A percentile compares a stretch with the other conserved stretches of the same genome.
These are phyloP conservation scores for Drosophila mauritiana DNA, from an alignment of 1,140 invertebrate genomes.

Conservation along the genomic window DNA sequence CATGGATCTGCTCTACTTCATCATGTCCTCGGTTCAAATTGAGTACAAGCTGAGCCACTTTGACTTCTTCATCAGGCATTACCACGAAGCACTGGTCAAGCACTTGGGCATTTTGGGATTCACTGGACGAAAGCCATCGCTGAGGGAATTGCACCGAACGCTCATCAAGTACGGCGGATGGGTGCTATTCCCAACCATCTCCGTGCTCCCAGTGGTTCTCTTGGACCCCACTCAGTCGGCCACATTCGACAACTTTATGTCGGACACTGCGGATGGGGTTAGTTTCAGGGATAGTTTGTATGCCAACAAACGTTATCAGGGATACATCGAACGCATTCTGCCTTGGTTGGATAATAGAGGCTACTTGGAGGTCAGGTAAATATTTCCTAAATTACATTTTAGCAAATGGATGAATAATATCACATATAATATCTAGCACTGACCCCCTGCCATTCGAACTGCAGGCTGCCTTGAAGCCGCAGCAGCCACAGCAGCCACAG, in stretches of 20 bases:
- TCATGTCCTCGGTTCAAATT: slow-evolving; percentile 65
- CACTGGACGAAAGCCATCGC: slow-evolving; percentile 32
- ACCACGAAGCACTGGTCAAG: slow-evolving; percentile 65
- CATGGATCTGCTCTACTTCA: slow-evolving; percentile 65
- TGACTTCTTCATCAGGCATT: slow-evolving; percentile 67
- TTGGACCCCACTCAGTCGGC: slow-evolving; percentile 57
- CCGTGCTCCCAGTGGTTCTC: slow-evolving; percentile 62
- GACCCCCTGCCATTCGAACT: neutral
- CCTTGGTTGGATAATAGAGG: slow-evolving; percentile 77
- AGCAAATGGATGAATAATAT: too few species aligned
- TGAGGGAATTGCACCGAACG: slow-evolving; percentile 60
- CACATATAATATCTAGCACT: neutral
- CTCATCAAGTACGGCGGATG: slow-evolving; percentile 53
- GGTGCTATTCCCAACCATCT: slow-evolving; percentile 25
- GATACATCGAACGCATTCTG: slow-evolving; percentile 56
- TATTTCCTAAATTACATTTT: neutral
- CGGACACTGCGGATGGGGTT: slow-evolving; percentile 10
- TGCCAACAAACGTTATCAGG: slow-evolving; percentile 44
- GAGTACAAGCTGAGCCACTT: slow-evolving; percentile 68
- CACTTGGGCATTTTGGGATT: slow-evolving; percentile 62
- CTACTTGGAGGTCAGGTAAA: slow-evolving; percentile 53
- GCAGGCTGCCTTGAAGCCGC: neutral
- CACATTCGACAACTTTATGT: slow-evolving; percentile 69
- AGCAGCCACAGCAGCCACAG: neutral
- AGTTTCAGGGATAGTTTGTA: slow-evolving; percentile 64